phyloP scores from a whole-genome alignment of 1,140 invertebrate genomes.

The Phymastichus coffea region DNA sequence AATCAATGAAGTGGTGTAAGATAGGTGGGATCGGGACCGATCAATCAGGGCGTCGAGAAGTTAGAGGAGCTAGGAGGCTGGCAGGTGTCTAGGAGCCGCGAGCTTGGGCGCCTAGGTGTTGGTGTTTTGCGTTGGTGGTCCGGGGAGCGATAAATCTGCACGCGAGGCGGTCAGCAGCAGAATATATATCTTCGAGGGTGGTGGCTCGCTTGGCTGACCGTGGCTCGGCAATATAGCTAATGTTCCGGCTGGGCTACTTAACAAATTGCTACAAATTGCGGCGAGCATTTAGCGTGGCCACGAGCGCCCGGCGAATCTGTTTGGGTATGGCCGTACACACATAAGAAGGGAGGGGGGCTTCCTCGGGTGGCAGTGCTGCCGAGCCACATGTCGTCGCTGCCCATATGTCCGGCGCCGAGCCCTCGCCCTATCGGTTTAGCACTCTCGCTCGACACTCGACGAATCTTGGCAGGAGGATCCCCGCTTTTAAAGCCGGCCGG shows the following conservation, averaged over 20 bases:
- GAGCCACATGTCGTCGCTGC: constrained; percentile 23
- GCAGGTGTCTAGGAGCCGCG: background rate
- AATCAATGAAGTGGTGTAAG: constrained; percentile 7
- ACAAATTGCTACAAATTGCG: constrained; percentile 60
- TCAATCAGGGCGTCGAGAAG: constrained; percentile 11
- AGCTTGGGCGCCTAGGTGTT: background rate
- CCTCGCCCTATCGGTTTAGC: background rate
- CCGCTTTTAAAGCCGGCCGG: too few species aligned
- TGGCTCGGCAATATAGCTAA: constrained; percentile 53
- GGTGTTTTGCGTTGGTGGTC: background rate
- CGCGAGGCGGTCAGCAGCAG: background rate
- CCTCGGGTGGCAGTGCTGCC: constrained; percentile 1
- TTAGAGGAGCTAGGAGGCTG: too few species aligned
- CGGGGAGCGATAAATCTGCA: constrained; percentile 50
- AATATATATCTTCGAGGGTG: constrained; percentile 45
- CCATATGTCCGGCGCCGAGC: constrained; percentile 16
- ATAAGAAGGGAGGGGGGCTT: background rate
- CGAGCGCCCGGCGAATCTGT: background rate
- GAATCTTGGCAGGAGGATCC: too few species aligned
- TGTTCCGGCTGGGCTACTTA: constrained; percentile 56
- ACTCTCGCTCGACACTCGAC: background rate
- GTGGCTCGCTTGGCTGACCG: constrained; percentile 33
- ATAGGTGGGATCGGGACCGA: background rate
- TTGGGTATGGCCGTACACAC: background rate
- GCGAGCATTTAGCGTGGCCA: constrained; percentile 46